phyloP scores from a whole-genome alignment of 1,140 invertebrate genomes.

The Chironomus striatipennis region DNA sequence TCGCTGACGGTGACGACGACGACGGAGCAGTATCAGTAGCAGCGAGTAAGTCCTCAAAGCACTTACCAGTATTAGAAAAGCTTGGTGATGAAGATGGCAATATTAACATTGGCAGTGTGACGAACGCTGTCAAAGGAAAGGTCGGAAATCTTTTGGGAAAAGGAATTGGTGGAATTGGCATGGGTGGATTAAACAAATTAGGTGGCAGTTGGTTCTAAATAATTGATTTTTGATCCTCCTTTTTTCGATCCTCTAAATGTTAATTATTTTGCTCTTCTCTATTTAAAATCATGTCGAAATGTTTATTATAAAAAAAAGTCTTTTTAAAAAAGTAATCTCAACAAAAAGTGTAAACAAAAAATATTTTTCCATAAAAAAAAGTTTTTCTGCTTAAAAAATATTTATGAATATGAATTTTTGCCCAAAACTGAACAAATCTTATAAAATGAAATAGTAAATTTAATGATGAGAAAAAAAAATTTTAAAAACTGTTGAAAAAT shows the following conservation, averaged over 20 bases:
- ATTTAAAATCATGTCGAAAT: no score
- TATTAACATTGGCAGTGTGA: constrained; percentile 59
- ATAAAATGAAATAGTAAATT: no score
- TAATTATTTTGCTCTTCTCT: no score
- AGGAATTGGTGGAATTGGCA: constrained; percentile 63
- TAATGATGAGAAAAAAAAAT: no score
- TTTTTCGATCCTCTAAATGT: neutral
- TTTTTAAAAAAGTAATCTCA: no score
- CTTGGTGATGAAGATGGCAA: constrained; percentile 53
- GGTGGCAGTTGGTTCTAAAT: constrained; percentile 56
- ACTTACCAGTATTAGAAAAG: constrained; percentile 48
- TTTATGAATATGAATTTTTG: no score
- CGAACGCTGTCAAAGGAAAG: constrained; percentile 64
- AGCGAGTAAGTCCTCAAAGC: constrained; percentile 43
- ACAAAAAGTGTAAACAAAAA: no score
- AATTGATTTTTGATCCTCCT: neutral
- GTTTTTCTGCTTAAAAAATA: no score
- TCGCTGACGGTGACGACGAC: constrained; percentile 49
- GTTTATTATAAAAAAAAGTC: no score
- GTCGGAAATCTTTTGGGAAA: constrained; percentile 71
- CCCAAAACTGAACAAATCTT: no score
- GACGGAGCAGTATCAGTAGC: constrained; percentile 54
- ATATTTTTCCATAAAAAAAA: no score
- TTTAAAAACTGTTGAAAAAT: no score
- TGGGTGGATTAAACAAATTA: constrained; percentile 49